Evolutionary conservation across 2,888 invertebrate species (phyloP), one percentile per base, ranked within the genome.

Genomic region (Andricus curvator): DNA sequence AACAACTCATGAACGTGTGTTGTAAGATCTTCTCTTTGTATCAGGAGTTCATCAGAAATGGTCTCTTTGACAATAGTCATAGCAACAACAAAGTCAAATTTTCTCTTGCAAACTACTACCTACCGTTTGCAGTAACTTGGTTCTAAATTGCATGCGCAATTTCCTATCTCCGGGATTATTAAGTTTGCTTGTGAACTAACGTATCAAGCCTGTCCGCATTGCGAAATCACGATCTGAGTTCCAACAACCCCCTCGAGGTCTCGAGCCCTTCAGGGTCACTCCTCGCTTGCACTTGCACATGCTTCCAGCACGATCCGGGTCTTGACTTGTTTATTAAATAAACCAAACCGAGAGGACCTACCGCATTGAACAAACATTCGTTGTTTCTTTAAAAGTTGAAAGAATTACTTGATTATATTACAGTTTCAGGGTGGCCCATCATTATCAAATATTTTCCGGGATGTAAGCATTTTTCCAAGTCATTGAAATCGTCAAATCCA

Each of bases 181-280:
- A 74, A 56, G 56, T 33, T 74, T 74, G n/a, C 74, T 56, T 74
- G 22, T 74, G 56, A 56, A 74, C 74, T 70, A 29, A 70, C 70
- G 70, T 51, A 70, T 70, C 48, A 70, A 15, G 70, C n/a, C 56
- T 74, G 74, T 56, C 51, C 37, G 70, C 70, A 74, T 56, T 74
- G 70, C 70, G 70, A 74, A 74, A 74, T 74, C 70, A 74, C 70
- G 70, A 74, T 74, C 70, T 74, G 48, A 33, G 70, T 74, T 74
- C 51, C 70, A 51, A 74, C 56, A 74, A 51, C 51, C 70, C 68
- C 70, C 56, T 74, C 51, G 70, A 74, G 70, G 51, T 51, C 51
- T 74, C 56, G 51, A 74, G 70, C 70, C 70, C 70, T 74, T 51
- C 51, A 51, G 70, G 51, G 29, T 74, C 70, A 74, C 70, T 74